These are phyloP conservation scores for Phasianus colchicus DNA, from an alignment of 2,113 vertebrate species.

Conservation along the genomic window DNA sequence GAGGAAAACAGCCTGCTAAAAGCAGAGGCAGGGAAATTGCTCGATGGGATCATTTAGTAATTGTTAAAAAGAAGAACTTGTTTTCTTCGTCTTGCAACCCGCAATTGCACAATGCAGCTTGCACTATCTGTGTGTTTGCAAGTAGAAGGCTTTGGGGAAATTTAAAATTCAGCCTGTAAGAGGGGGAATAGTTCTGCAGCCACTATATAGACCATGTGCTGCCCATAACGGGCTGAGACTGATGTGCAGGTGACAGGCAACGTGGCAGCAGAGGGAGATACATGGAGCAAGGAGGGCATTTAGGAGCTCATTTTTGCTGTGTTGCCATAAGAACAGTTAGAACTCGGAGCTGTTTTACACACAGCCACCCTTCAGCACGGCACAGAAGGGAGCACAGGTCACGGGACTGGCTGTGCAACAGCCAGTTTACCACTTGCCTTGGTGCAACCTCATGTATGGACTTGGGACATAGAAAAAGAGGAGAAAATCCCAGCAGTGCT, in stretches of 20 bases:
- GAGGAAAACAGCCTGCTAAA: conserved; percentile 50
- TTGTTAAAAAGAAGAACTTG: conserved; percentile 67
- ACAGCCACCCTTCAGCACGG: neutral
- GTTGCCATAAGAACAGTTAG: conserved; percentile 37
- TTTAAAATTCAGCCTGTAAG: neutral
- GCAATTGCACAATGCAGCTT: conserved; percentile 42
- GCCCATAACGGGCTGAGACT: neutral
- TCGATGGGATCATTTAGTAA: conserved; percentile 55
- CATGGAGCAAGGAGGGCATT: neutral
- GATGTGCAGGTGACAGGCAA: neutral
- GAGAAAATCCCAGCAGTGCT: neutral
- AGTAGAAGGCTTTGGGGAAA: neutral
- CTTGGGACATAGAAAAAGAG: neutral
- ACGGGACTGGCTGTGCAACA: neutral
- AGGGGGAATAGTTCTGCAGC: neutral
- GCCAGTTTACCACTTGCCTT: neutral
- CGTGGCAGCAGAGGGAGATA: neutral
- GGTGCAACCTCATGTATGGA: neutral
- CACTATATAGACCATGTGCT: accelerated
- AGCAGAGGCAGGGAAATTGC: conserved; percentile 46
- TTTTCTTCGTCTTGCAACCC: conserved; percentile 64
- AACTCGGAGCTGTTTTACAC: neutral
- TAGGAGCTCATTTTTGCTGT: neutral
- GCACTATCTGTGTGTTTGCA: neutral
- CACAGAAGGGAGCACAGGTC: neutral